A percentile compares a stretch with the other conserved stretches of the same genome.
Evolutionary conservation across 1,140 invertebrate species (phyloP).

Genomic region (Amyelois transitella): DNA sequence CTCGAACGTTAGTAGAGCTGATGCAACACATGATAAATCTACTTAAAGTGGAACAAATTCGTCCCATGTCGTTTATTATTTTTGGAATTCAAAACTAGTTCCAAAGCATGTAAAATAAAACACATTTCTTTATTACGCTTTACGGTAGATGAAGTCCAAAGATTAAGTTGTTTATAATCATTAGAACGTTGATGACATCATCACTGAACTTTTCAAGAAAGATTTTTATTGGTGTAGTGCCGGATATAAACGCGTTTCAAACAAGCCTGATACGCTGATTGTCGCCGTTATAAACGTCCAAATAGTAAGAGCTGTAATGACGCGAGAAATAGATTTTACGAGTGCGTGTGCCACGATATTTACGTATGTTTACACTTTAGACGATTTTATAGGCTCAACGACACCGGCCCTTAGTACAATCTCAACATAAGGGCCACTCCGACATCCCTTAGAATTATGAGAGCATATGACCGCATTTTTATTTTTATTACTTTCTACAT

Average conservation of each 20-base stretch:
- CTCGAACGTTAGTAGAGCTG: conserved; percentile 18
- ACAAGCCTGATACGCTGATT: neutral
- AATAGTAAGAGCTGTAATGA: conserved; percentile 44
- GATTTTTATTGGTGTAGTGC: too few relatives aligned
- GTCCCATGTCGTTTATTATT: conserved; percentile 4
- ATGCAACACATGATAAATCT: conserved; percentile 14
- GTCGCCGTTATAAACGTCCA: conserved; percentile 8
- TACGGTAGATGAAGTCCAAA: too few relatives aligned
- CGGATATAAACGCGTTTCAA: neutral
- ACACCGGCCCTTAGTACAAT: conserved; percentile 44
- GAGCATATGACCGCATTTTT: neutral
- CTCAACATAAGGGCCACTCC: conserved; percentile 38
- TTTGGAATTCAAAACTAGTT: neutral
- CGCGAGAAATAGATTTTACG: conserved; percentile 69
- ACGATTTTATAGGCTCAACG: conserved; percentile 69
- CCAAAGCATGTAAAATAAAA: neutral
- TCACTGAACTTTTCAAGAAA: too few relatives aligned
- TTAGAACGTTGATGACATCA: too few relatives aligned
- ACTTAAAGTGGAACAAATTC: conserved; percentile 11
- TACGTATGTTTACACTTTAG: conserved; percentile 66
- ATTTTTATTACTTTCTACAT: conserved; percentile 10
- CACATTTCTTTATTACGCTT: too few relatives aligned
- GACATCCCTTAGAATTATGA: conserved; percentile 4
- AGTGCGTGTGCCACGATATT: conserved; percentile 60
- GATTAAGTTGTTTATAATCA: too few relatives aligned